A percentile compares a stretch with the other conserved stretches of the same genome.
These are phyloP conservation scores for Stenotaenia linearis DNA, from an alignment of 2,888 invertebrate genomes.

Conservation along the genomic window DNA sequence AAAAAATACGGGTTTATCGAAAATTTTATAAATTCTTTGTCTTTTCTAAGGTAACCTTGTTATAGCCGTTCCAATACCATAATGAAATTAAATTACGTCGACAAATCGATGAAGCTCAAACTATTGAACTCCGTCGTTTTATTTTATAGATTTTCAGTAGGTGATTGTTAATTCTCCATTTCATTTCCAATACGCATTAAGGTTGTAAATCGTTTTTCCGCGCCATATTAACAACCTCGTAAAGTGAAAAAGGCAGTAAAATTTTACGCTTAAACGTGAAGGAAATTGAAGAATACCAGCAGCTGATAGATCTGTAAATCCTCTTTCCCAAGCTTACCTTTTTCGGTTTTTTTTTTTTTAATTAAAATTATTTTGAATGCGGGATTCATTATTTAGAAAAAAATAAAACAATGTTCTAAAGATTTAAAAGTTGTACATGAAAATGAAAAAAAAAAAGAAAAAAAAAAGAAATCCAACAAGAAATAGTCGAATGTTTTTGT, in stretches of 20 bases:
- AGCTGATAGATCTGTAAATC: not conserved
- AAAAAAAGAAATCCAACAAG: too few relatives aligned
- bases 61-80: not conserved
- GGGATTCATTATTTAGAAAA: too few relatives aligned
- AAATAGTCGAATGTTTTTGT: too few relatives aligned
- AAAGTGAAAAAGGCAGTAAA: constrained; percentile 1
- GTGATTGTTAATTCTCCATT: not conserved
- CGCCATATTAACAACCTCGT: constrained; percentile 5
- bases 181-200: not conserved
- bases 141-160: not conserved
- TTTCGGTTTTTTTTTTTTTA: not conserved
- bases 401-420: too few relatives aligned
- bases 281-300: not conserved
- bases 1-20: not conserved
- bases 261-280: not conserved
- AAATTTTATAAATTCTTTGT: not conserved
- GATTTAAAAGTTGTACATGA: too few relatives aligned
- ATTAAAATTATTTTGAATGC: too few relatives aligned
- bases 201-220: not conserved
- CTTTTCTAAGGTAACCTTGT: not conserved
- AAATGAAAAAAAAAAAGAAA: too few relatives aligned
- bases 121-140: not conserved
- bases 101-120: not conserved
- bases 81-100: not conserved
- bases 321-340: too few relatives aligned